A percentile compares a stretch with the other conserved stretches of the same genome.
These are phyloP conservation scores for Apostichopus leukothele DNA, from an alignment of 53 echinoderm and acorn worm genomes.

Conservation along the genomic window DNA sequence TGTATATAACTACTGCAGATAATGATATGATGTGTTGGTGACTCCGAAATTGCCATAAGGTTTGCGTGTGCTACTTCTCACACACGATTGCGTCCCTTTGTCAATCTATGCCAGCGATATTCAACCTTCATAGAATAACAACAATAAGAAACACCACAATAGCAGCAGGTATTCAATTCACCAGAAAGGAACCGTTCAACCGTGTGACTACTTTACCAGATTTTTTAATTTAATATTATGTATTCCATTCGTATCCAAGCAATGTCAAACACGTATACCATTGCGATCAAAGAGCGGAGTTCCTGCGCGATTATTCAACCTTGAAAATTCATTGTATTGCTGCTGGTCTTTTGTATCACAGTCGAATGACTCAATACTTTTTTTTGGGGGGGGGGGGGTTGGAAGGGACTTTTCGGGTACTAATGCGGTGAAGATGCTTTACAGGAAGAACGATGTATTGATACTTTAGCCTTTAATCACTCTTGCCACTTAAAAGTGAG, in stretches of 20 bases:
- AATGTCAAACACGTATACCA: constrained; percentile 17
- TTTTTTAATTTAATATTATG: not conserved
- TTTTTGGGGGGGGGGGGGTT: not conserved
- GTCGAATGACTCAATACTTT: not conserved
- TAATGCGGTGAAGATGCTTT: not conserved
- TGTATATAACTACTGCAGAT: too few relatives aligned
- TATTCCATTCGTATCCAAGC: not conserved
- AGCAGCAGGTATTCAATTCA: not conserved
- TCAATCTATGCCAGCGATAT: not conserved
- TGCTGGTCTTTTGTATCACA: not conserved
- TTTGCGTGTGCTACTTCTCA: not conserved
- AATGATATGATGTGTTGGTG: not conserved
- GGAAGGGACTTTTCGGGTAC: not conserved
- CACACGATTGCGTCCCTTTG: not conserved
- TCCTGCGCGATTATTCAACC: constrained; percentile 23
- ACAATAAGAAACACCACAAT: not conserved
- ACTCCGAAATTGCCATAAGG: not conserved
- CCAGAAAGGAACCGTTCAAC: not conserved
- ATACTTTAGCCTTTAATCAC: too few relatives aligned
- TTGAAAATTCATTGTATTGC: constrained; percentile 27
- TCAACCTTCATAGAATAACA: too few relatives aligned
- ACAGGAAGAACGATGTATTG: too few relatives aligned
- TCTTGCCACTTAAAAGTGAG: too few relatives aligned
- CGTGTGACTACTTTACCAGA: constrained; percentile 8
- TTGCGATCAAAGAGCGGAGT: constrained; percentile 12